Base-by-base conservation (phyloP, 2,888 invertebrate species). In the Cryptosula pallasiana region DNA sequence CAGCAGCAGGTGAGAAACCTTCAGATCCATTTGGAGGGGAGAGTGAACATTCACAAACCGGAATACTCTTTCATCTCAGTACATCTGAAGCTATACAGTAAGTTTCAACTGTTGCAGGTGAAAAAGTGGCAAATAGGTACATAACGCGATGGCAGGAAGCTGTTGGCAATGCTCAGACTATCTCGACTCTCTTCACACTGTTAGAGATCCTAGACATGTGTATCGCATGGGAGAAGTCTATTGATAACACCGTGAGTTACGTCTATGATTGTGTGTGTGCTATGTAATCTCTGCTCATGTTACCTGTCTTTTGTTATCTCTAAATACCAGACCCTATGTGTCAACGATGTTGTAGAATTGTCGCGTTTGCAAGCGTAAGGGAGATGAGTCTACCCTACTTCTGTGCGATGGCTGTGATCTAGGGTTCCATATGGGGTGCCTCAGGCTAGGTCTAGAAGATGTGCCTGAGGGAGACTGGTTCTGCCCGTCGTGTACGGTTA, bases 211-310 rank as follows among this genome's bases (percentile, higher is more conserved):
- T 86, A 29, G 85, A 86, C 70, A 78, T 82, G 1, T 83, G 84
- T 73, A 80, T 86, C 73, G 82, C 81, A 74, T 86, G 86, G 86
- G 85, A 85, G 74, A 85, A 84, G 71, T 85, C 85, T 0, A 80
- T 83, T 45, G 84, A 85, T 69, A 81, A 84, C 78, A 83, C 84
- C 71, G 85, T 85, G 76, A 79, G 84, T 79, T 27, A 27, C n/a
- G n/a, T n/a, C n/a, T n/a, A n/a, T n/a, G n/a, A n/a, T n/a, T n/a
- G n/a, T n/a, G n/a, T n/a, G n/a, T n/a, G n/a, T n/a, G n/a, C n/a
- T n/a, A n/a, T n/a, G n/a, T n/a, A n/a, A n/a, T n/a, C n/a, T n/a
- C n/a, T n/a, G n/a, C n/a, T n/a, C n/a, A n/a, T n/a, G n/a, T n/a
- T n/a, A n/a, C n/a, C n/a, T n/a, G n/a, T n/a, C n/a, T n/a, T n/a